Percentiles rank a stretch among this genome's conserved stretches.
phyloP scores from a whole-genome alignment of 1,140 invertebrate genomes.

The Drosophila tristis region DNA sequence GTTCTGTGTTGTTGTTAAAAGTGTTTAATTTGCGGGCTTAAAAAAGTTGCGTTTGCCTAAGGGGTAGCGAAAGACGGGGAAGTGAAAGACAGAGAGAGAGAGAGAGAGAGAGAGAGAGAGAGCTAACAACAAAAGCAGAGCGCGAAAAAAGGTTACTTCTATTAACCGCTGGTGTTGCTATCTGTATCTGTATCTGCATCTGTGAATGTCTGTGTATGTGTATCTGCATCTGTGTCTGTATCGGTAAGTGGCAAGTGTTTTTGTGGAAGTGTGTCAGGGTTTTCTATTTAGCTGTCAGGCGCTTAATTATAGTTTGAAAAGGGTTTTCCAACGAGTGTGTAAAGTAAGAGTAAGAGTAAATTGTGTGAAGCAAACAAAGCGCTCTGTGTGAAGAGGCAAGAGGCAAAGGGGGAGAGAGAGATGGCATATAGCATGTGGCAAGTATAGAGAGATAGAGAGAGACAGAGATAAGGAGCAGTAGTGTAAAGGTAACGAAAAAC shows the following conservation, averaged over 20 bases:
- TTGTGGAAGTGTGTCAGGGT: slow-evolving; percentile 52
- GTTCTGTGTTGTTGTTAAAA: slow-evolving; percentile 72
- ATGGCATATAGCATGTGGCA: slow-evolving; percentile 47
- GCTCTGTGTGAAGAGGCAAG: slow-evolving; percentile 25
- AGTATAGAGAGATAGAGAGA: slow-evolving; percentile 21
- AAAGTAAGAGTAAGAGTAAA: slow-evolving; percentile 29
- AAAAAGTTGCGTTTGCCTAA: slow-evolving; percentile 74
- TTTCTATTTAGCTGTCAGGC: slow-evolving; percentile 67
- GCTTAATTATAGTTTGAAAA: slow-evolving; percentile 74
- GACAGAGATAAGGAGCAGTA: slow-evolving; percentile 16
- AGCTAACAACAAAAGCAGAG: slow-evolving; percentile 48
- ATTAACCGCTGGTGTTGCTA: slow-evolving; percentile 49
- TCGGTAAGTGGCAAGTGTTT: slow-evolving; percentile 7
- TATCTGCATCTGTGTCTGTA: slow-evolving; percentile 19
- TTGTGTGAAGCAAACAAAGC: slow-evolving; percentile 54
- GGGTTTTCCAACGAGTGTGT: slow-evolving; percentile 64
- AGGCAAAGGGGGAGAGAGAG: slow-evolving; percentile 48
- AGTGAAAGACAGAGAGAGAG: slow-evolving; percentile 27
- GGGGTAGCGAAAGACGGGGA: slow-evolving; percentile 42
- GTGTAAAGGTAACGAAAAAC: slow-evolving; percentile 36
- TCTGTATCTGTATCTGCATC: slow-evolving; percentile 26
- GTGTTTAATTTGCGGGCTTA: slow-evolving; percentile 81
- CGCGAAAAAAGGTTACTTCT: slow-evolving; percentile 61
- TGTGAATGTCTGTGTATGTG: slow-evolving; percentile 10
- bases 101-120: slow-evolving; percentile 14